Percentiles rank a stretch among this genome's conserved stretches.
These are phyloP conservation scores for Oostethus manadensis DNA, from an alignment of 2,113 vertebrate genomes.

Conservation along the genomic window DNA sequence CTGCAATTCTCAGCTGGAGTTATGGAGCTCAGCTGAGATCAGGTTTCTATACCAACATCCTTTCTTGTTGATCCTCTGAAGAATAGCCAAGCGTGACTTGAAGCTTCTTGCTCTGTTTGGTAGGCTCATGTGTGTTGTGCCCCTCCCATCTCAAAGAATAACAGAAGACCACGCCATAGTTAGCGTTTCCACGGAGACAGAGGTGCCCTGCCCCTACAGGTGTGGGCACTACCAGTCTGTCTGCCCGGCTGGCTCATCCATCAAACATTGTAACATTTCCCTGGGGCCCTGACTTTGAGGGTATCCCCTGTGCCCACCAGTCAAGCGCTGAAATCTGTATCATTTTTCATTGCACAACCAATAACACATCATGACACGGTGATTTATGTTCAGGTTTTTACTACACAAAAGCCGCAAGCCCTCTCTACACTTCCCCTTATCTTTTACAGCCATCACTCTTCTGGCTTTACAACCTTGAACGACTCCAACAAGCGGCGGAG, in stretches of 20 bases:
- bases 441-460: slow-evolving; percentile 41
- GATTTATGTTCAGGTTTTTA: slow-evolving; percentile 44
- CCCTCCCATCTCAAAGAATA: slow-evolving; percentile 2
- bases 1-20: slow-evolving; percentile 18
- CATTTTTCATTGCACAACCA: slow-evolving; percentile 39
- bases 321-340: slow-evolving; percentile 30
- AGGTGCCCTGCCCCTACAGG: slow-evolving; percentile 36
- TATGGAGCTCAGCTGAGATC: slow-evolving; percentile 18
- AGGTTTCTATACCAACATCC: neutral
- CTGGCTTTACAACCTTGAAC: slow-evolving; percentile 35
- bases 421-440: slow-evolving; percentile 21
- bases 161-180: slow-evolving; percentile 8
- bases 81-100: slow-evolving; percentile 5
- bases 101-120: slow-evolving; percentile 7
- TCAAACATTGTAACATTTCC: slow-evolving; percentile 40
- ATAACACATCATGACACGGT: slow-evolving; percentile 29
- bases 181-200: slow-evolving; percentile 15
- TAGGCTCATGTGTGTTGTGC: slow-evolving; percentile 10
- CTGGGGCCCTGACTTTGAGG: slow-evolving; percentile 27
- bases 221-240: slow-evolving; percentile 31
- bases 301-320: slow-evolving; percentile 23
- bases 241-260: slow-evolving; percentile 26
- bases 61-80: slow-evolving; percentile 10
- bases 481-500: slow-evolving; percentile 14
- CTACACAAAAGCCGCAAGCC: slow-evolving; percentile 30